phyloP scores from a whole-genome alignment of 2,797 vertebrate genomes.

The Scyliorhinus canicula region DNA sequence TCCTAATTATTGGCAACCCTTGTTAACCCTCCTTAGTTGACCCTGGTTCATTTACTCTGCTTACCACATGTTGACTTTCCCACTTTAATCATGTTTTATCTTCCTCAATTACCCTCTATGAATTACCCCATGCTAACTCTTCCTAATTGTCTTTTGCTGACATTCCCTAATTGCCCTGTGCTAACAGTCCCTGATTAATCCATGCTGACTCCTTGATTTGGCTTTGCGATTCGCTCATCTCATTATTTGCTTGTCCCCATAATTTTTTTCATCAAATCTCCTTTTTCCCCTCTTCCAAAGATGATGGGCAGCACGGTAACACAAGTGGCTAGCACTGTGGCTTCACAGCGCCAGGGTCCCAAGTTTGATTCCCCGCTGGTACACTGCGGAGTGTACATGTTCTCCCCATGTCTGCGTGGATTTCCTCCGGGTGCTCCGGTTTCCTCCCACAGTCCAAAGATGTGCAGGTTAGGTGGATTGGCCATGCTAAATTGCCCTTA shows the following conservation, averaged over 20 bases:
- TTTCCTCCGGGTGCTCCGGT: too few relatives aligned
- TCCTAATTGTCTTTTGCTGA: not conserved
- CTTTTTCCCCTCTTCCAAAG: not conserved
- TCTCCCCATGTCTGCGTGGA: too few relatives aligned
- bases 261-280: not conserved
- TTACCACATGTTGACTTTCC: not conserved
- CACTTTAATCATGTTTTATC: not conserved
- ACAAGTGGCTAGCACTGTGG: too few relatives aligned
- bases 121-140: not conserved
- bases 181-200: not conserved
- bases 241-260: not conserved
- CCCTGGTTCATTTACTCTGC: not conserved
- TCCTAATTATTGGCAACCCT: not conserved
- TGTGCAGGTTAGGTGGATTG: too few relatives aligned
- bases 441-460: too few relatives aligned
- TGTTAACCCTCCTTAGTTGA: not conserved
- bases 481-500: too few relatives aligned
- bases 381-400: too few relatives aligned
- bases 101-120: too few relatives aligned
- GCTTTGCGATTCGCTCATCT: not conserved
- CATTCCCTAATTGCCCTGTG: not conserved
- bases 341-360: too few relatives aligned
- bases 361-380: too few relatives aligned
- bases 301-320: too few relatives aligned
- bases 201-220: not conserved